Evolutionary conservation across 2,888 invertebrate genomes (phyloP).

Genomic region (Volucella bombylans): DNA sequence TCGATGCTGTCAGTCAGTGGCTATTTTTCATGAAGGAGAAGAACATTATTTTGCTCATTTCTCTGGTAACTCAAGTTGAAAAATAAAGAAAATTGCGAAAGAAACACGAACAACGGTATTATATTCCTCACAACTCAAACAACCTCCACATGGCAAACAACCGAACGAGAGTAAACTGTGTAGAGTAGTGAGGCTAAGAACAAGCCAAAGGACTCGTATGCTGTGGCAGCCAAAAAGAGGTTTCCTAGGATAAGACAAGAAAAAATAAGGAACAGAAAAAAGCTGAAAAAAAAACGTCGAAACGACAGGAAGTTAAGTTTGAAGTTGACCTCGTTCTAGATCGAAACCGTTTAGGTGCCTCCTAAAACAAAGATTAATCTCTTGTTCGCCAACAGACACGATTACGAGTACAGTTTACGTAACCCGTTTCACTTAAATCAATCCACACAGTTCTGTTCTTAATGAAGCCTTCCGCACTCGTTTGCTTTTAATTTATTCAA

Average conservation of each 20-base stretch:
- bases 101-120: background rate
- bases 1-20: slow-evolving; percentile 50
- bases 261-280: too few relatives aligned
- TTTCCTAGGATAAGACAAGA: too few relatives aligned
- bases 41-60: background rate
- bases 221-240: too few relatives aligned
- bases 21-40: slow-evolving; percentile 39
- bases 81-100: slow-evolving; percentile 26
- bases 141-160: slow-evolving; percentile 13
- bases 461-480: slow-evolving; percentile 43
- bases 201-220: too few relatives aligned
- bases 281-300: too few relatives aligned
- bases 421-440: slow-evolving; percentile 9
- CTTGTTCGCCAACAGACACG: background rate
- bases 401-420: slow-evolving; percentile 1
- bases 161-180: background rate
- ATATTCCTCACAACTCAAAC: slow-evolving; percentile 23
- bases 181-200: background rate
- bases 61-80: background rate
- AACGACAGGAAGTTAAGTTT: background rate
- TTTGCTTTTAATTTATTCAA: slow-evolving; percentile 38
- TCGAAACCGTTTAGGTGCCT: background rate
- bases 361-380: too few relatives aligned
- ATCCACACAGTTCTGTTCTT: slow-evolving; percentile 34
- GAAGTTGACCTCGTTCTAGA: slow-evolving; percentile 11